Conservation (phyloP, 1,140 invertebrate species). For the Apis mellifera region Amel_HAv3.1 CM009944.2:7708001-7708500, state of each 20-base stretch:
- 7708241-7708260: neutral
- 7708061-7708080: neutral
- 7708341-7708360: slow-evolving; percentile 79
- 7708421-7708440: slow-evolving; percentile 77
- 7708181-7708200: too few species aligned
- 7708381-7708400: slow-evolving; percentile 83
- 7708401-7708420: slow-evolving; percentile 84
- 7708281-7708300: slow-evolving; percentile 16
- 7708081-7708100: neutral
- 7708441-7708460: slow-evolving; percentile 73
- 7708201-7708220: slow-evolving; percentile 4
- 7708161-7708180: slow-evolving; percentile 55
- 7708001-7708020: slow-evolving; percentile 71
- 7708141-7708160: slow-evolving; percentile 9
- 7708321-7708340: slow-evolving; percentile 83
- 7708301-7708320: neutral
- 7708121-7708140: slow-evolving; percentile 9
- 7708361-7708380: slow-evolving; percentile 85
- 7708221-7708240: slow-evolving; percentile 16
- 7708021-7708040: slow-evolving; percentile 57
- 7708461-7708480: slow-evolving; percentile 73
- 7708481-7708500: slow-evolving; percentile 66
- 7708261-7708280: slow-evolving; percentile 18
- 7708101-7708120: neutral
- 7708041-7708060: slow-evolving; percentile 33